phyloP scores from a whole-genome alignment of 1,140 invertebrate genomes.

The Pseudomyrmex cubaensis region DNA sequence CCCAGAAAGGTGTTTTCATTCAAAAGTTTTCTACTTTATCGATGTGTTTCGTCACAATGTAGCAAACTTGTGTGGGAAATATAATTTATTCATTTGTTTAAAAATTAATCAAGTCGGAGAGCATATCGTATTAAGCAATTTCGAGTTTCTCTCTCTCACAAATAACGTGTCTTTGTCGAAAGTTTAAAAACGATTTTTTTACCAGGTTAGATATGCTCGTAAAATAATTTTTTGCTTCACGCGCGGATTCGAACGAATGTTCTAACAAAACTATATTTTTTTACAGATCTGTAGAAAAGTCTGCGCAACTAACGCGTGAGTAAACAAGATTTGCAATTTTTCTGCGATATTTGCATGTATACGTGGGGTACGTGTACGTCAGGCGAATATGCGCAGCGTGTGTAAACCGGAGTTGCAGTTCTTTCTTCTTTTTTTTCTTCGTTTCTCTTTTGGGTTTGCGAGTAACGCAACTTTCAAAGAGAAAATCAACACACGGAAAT shows the following conservation, averaged over 20 bases:
- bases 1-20: not conserved
- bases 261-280: not conserved
- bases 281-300: not conserved
- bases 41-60: not conserved
- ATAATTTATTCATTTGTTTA: too few relatives aligned
- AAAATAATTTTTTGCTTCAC: too few relatives aligned
- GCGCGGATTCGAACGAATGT: not conserved
- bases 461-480: constrained; percentile 14
- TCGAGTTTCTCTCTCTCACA: too few relatives aligned
- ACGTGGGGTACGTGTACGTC: not conserved
- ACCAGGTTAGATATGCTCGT: too few relatives aligned
- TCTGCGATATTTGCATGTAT: not conserved
- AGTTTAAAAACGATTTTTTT: too few relatives aligned
- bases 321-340: constrained; percentile 2
- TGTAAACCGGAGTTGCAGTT: not conserved
- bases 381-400: not conserved
- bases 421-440: not conserved
- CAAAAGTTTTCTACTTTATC: not conserved
- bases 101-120: too few relatives aligned
- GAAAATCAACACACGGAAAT: constrained; percentile 31
- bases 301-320: not conserved
- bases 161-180: too few relatives aligned
- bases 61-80: too few relatives aligned
- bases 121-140: too few relatives aligned
- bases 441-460: not conserved